phyloP scores from a whole-genome alignment of 2,888 invertebrate species.

The Agrochola lota region DNA sequence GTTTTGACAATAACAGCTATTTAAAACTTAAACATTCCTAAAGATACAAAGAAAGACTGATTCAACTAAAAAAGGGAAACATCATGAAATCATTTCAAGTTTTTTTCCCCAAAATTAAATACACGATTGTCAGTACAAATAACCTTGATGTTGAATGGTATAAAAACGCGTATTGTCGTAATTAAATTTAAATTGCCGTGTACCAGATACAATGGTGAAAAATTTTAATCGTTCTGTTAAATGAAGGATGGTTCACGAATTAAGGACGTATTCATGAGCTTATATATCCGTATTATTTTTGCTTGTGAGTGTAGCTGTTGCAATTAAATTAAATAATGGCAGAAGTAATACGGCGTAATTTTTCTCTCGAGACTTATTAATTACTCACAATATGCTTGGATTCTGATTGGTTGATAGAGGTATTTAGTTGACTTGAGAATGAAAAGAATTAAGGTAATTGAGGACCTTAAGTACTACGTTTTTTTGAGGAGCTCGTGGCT shows the following conservation, averaged over 20 bases:
- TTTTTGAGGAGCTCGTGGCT: too few species aligned
- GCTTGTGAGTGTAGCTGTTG: not conserved
- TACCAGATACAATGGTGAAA: conserved; percentile 32
- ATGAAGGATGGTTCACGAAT: conserved; percentile 23
- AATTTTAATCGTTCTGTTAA: conserved; percentile 35
- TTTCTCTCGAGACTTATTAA: not conserved
- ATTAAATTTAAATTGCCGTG: conserved; percentile 52
- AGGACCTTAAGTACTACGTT: too few species aligned
- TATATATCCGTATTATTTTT: not conserved
- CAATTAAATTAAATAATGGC: not conserved
- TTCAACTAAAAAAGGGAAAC: not conserved
- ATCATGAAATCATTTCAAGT: not conserved
- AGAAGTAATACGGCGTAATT: not conserved
- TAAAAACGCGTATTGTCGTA: conserved; percentile 52
- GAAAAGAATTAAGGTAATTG: not conserved
- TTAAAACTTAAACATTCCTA: not conserved
- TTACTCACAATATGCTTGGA: too few species aligned
- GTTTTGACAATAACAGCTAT: not conserved
- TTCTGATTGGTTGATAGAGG: too few species aligned
- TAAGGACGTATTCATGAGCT: conserved; percentile 6
- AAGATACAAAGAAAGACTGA: conserved; percentile 6
- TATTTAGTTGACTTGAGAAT: too few species aligned
- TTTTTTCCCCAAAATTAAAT: conserved; percentile 47
- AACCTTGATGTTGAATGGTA: conserved; percentile 28
- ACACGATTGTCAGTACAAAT: conserved; percentile 12